phyloP scores from a whole-genome alignment of 2,888 invertebrate species.

The Lacanobia wlatinum region DNA sequence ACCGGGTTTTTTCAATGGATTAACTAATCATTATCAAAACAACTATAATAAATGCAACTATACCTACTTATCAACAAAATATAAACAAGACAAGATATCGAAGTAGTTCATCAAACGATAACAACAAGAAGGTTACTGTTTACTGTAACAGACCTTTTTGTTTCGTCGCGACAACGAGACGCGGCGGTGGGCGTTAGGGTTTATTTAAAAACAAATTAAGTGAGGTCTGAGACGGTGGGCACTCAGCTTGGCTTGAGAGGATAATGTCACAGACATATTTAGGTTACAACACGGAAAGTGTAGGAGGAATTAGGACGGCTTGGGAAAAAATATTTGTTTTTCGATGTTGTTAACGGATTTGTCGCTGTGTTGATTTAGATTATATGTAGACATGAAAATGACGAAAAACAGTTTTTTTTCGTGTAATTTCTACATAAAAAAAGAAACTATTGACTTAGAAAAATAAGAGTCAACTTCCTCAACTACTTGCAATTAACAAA shows the following conservation, averaged over 20 bases:
- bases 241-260: conserved; percentile 75
- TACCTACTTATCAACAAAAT: neutral
- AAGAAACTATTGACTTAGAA: too few species aligned
- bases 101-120: conserved; percentile 43
- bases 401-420: too few species aligned
- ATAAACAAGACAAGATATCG: conserved; percentile 11
- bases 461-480: too few species aligned
- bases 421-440: too few species aligned
- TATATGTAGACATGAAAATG: too few species aligned
- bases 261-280: conserved; percentile 72
- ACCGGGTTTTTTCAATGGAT: neutral
- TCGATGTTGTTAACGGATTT: neutral
- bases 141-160: conserved; percentile 52
- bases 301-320: neutral
- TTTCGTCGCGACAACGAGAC: conserved; percentile 43
- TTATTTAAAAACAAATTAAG: conserved; percentile 89
- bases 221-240: conserved; percentile 77
- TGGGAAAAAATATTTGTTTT: too few species aligned
- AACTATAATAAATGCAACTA: neutral
- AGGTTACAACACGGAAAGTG: conserved; percentile 43
- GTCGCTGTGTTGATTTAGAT: neutral
- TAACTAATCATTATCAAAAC: conserved; percentile 4
- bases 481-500: too few species aligned
- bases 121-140: conserved; percentile 46
- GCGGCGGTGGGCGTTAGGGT: conserved; percentile 70